Base-by-base conservation (phyloP, 35 echinoderm and acorn worm genomes). In the Apostichopus parvimensis region DNA sequence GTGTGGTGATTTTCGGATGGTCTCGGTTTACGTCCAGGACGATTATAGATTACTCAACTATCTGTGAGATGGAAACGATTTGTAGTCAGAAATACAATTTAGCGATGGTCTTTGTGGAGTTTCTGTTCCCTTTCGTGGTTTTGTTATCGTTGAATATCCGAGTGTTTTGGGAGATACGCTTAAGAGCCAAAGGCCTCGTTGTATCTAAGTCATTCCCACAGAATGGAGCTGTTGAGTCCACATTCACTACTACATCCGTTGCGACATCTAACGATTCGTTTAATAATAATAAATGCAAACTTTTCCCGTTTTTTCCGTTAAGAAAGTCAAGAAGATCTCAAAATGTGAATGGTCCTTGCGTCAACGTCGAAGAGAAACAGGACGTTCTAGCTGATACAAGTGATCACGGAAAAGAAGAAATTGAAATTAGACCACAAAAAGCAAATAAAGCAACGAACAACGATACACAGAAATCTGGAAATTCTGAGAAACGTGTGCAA, bases 81-180 rank as follows among this genome's bases (percentile, higher is more conserved):
- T 91, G 77, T 34, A 91, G 55, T 79, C 72, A 57, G 20, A 52
- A 21, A 79, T 91, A 91, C 77, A 91, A 77, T 59, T 21, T 91
- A 6, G 77, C 72, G 10, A 59, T 91, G 71, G 71, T 91, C 3
- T 78, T 91, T 57, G 11, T 91, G 0, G 89, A 91, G 52, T 91
- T 91, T 91, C 17, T 77, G 1, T 57, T 91, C 12, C 89, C 89
- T 17, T 59, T 79, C 6, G 26, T 23, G 1, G 59, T 91, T 79
- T 53, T 91, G 54, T 8, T 91, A 9, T 54, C 56, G 58, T 73
- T 91, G 13, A 91, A 91, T 57, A 23, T 79, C 22, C 5, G 71
- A 59, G 77, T 91, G 4, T 91, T 91, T 59, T 91, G 89, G 89
- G 54, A 79, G 57, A 91, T 91, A 79, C 71, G 89, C 6, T 59